Percentiles rank a stretch among this genome's conserved stretches.
Conservation (phyloP, 2,113 vertebrate genomes). For the Rostratula benghalensis region DNA sequence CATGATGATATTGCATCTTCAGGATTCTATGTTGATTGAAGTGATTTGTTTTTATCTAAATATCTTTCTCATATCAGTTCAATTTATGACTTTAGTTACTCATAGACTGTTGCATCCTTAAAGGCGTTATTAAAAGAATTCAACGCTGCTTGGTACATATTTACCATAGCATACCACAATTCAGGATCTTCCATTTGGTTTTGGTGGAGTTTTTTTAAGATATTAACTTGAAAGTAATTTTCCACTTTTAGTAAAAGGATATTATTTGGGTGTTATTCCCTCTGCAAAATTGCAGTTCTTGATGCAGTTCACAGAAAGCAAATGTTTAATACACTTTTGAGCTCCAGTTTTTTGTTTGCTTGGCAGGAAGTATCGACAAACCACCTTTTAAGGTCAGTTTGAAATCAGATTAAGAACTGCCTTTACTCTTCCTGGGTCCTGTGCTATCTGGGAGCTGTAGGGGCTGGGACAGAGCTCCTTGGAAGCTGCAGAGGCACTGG, state of each 20-base stretch:
- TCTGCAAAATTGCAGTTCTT: background rate
- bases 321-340: background rate
- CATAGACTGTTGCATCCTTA: background rate
- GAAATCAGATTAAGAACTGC: background rate
- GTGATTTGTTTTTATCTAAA: background rate
- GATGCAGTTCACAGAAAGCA: background rate
- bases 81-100: background rate
- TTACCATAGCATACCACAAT: background rate
- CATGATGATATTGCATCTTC: background rate
- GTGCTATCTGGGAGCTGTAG: fast-evolving
- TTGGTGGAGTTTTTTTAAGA: background rate
- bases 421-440: background rate
- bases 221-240: background rate
- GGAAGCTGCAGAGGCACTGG: background rate
- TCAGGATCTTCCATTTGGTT: background rate
- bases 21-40: background rate
- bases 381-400: background rate
- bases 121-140: background rate
- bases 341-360: background rate
- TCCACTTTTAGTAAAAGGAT: background rate
- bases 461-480: background rate
- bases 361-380: background rate
- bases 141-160: background rate
- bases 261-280: background rate
- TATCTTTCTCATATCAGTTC: background rate